Base-by-base conservation (phyloP, 2,888 invertebrate genomes). In the Euphydryas editha region DNA sequence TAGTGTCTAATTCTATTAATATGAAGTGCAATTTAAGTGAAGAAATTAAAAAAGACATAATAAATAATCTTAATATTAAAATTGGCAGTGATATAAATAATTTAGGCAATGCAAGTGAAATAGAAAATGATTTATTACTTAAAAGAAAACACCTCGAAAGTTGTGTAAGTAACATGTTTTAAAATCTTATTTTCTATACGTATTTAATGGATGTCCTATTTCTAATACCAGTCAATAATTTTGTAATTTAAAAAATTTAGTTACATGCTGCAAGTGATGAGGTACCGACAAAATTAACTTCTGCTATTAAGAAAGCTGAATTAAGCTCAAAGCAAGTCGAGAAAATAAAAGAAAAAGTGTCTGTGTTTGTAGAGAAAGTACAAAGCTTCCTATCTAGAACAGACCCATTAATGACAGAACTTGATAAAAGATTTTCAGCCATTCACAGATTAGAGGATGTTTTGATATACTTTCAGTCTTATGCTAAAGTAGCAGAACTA, bases 401-500 rank as follows among this genome's bases (percentile, higher is more conserved):
- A 37, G 83, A 86, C 71, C 87, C 90, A 36, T 81, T 94, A 24
- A 80, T 88, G 58, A 76, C 77, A 30, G 92, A 94, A 75, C 79
- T 95, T 37, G 84, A 90, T 66, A 86, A 82, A 64, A 79, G 86
- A 57, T 88, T 89, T 74, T 83, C 89, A 73, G 86, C 94, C 2
- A 88, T 94, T 47, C 82, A 82, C 42, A 93, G 94, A 76, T 81
- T 96, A 2, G 90, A 94, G 72, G 92, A 93, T 69, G 93, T 94
- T 63, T 86, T 96, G 17, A 84, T 94, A 49, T 97, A 97, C 84
- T 85, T 97, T 64, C 94, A 94, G 78, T 94, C 96, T 51, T 92
- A 96, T 73, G 94, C 95, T 78, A 94, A 94, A 77, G 93, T 97
- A 74, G 95, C 97, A 79, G 94, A 95, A 72, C 87, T 96, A 61